phyloP scores from a whole-genome alignment of 2,113 vertebrate genomes.

The Nothobranchius kuhntae region DNA sequence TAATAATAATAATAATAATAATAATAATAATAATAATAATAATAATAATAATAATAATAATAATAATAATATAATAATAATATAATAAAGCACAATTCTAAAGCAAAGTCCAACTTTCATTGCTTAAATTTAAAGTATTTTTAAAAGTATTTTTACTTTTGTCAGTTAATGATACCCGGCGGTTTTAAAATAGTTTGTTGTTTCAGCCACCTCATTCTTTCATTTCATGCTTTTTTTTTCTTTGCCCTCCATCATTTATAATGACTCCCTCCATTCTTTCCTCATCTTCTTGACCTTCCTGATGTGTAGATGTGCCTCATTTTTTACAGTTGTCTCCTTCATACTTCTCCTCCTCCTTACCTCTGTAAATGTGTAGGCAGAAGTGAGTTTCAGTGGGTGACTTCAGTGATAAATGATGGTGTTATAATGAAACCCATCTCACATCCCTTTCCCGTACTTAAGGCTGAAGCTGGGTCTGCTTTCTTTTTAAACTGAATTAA shows the following conservation, averaged over 20 bases:
- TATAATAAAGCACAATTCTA: no score
- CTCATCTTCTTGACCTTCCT: constrained; percentile 2
- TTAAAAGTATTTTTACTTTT: no score
- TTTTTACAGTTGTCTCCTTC: constrained; percentile 10
- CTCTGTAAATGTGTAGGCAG: constrained; percentile 30
- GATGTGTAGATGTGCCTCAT: background rate
- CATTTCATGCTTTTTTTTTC: no score
- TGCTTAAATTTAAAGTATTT: no score
- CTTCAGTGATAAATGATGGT: constrained; percentile 42
- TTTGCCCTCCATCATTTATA: background rate
- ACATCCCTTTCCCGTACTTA: constrained; percentile 39
- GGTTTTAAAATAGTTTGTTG: no score
- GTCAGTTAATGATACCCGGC: no score
- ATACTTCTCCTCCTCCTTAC: constrained; percentile 8
- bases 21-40: no score
- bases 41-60: no score
- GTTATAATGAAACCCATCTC: constrained; percentile 16
- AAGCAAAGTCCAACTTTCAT: no score
- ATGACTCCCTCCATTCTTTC: background rate
- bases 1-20: no score
- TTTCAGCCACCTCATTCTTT: no score
- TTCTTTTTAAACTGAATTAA: constrained; percentile 42
- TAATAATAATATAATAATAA: no score
- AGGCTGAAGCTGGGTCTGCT: constrained; percentile 51
- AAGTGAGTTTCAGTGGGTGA: constrained; percentile 35